These are phyloP conservation scores for Phasia obesa DNA, from an alignment of 2,888 invertebrate species.

Conservation along the genomic window DNA sequence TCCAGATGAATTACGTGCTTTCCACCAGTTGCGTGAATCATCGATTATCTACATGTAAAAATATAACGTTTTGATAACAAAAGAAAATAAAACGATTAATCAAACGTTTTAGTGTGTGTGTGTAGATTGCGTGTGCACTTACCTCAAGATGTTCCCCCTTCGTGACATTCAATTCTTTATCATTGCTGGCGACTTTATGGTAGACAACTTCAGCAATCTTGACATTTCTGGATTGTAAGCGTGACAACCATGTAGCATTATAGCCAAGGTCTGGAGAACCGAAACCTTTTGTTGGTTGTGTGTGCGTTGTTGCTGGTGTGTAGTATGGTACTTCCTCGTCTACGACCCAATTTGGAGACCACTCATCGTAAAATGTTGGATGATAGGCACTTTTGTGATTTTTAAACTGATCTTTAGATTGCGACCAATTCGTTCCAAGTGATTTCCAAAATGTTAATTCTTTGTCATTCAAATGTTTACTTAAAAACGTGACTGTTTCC, in stretches of 20 bases:
- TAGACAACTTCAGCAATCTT: conserved; percentile 95
- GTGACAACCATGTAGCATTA: conserved; percentile 86
- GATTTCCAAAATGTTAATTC: conserved; percentile 98
- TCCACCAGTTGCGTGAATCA: conserved; percentile 99
- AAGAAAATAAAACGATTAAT: neutral
- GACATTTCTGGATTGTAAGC: conserved; percentile 86
- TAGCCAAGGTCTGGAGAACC: conserved; percentile 68
- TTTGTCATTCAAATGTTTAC: conserved; percentile 96
- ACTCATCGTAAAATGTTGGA: conserved; percentile 98
- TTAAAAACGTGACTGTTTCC: conserved; percentile 95
- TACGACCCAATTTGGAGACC: conserved; percentile 94
- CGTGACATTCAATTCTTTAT: conserved; percentile 97
- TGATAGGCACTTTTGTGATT: conserved; percentile 94
- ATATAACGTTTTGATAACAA: conserved; percentile 7
- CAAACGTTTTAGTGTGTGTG: neutral
- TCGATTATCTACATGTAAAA: conserved; percentile 89
- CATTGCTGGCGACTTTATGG: conserved; percentile 97
- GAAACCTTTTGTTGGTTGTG: conserved; percentile 50
- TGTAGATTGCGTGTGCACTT: conserved; percentile 69
- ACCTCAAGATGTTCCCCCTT: conserved; percentile 98
- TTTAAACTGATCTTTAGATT: conserved; percentile 97
- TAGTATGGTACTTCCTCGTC: conserved; percentile 87
- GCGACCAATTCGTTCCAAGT: conserved; percentile 96
- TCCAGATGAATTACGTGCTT: conserved; percentile 92
- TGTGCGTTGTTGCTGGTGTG: conserved; percentile 78